Evolutionary conservation across 64 coral and sea anemone genomes (phyloP), one percentile per base, ranked within the genome.

Genomic region (Actinia tenebrosa): DNA sequence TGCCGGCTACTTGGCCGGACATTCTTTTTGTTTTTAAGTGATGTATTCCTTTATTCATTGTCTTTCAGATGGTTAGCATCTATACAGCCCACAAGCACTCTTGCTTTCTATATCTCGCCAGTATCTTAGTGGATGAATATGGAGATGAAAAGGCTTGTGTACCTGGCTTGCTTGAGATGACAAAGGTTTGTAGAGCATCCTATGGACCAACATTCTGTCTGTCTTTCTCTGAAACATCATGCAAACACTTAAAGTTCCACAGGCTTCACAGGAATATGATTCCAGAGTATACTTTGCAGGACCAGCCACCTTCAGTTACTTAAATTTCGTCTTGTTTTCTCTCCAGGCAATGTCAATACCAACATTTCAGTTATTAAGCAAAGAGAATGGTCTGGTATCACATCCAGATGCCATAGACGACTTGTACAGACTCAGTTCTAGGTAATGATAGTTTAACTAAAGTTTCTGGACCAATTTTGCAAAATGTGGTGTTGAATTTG

Each of bases 111-210:
- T 98, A 98, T 71, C 86, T 98, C 81, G 95, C 89, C 17, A 98
- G 95, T 87, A 98, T 98, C 64, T 87, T 98, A 77, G 92, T 98
- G 5, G 95, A 98, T 77, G 95, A 98, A 86, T 98, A 98, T 91
- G 95, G 95, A 86, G 92, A 91, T 60, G 95, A 98, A 43, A 44
- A 66, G 11, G 92, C 89, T 1, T 98, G 95, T 87, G 89, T 98
- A 37, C 86, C 95, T 16, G 95, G 95, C 1, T 92, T 98, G 20
- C 26, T 98, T 19, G 86, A 88, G 19, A 98, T 98, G 95, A 91
- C 95, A 25, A 94, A 94, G 95, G 94, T 91, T 82, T 75, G 69
- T 66, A 66, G n/a, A 23, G 4, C 20, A 25, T 23, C n/a, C 7
- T 66, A 66, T 66, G 19, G 22, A 0, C 63, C 18, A 18, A 18